Evolutionary conservation across 2,888 invertebrate species (phyloP), one percentile per base, ranked within the genome.

Genomic region (Tetanocera ferruginea): DNA sequence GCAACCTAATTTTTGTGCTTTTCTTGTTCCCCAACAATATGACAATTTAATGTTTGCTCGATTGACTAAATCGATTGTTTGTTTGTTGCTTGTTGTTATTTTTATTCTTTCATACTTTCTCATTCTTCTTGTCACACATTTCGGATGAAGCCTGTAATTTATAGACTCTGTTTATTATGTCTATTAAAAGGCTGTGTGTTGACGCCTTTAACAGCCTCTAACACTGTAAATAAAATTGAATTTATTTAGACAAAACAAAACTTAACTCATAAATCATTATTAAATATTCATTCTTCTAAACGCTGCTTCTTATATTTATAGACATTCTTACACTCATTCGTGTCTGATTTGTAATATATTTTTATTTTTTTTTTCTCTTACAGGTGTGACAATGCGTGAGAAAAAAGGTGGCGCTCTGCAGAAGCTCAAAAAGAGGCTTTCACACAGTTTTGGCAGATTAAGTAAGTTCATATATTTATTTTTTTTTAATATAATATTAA

Each of bases 401-500:
- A 97, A 97, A 91, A 96, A 96, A 90, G 95, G 95, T 85, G 96
- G 96, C 87, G 96, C 97, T 84, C 93, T 97, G 90, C 97, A 98
- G 91, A 97, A 97, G 92, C 93, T 98, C 88, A 96, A 97, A 92
- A 97, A 97, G 92, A 94, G 97, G 90, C 94, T 98, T 89, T 97
- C 97, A 88, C 96, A 97, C 91, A 97, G 97, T 92, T 97, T 98
- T 92, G 97, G 97, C 90, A 93, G 97, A 93, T 93, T 98, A 91
- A 96, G 97, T 98, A 92, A 97, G 97, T 96, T 80, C n/a, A 55
- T 55, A 19, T 4, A 43, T 43, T 11, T 11, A 11, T 43, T n/a
- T n/a, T n/a, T n/a, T n/a, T n/a, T n/a, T n/a, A n/a, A n/a, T n/a
- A n/a, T n/a, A n/a, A n/a, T n/a, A n/a, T n/a, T n/a, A n/a, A n/a